phyloP scores from a whole-genome alignment of 2,888 invertebrate species.

The Protula sp. region DNA sequence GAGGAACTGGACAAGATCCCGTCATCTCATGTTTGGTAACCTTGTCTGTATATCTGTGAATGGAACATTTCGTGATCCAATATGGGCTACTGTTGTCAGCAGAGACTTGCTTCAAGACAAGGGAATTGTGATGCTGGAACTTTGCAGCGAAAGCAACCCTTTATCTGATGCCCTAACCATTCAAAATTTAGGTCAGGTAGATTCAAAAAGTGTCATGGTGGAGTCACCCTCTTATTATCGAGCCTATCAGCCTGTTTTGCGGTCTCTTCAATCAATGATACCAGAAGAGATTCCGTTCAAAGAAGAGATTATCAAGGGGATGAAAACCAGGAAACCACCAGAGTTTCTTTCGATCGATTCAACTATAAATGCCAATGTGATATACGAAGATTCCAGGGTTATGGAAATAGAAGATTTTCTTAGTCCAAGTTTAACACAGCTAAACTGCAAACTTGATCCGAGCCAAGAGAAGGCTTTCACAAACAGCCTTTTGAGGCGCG shows the following conservation, averaged over 20 bases:
- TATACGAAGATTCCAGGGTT: neutral
- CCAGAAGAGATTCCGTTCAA: constrained; percentile 63
- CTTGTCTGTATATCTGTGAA: constrained; percentile 17
- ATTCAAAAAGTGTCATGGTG: constrained; percentile 58
- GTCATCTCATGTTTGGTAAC: constrained; percentile 18
- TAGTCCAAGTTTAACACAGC: no score
- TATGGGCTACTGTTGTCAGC: constrained; percentile 19
- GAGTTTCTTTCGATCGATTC: neutral
- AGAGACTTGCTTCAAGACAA: constrained; percentile 11
- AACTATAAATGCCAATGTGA: no score
- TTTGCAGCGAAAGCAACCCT: constrained; percentile 10
- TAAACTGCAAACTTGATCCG: constrained; percentile 58
- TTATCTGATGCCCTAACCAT: constrained; percentile 5
- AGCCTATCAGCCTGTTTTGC: constrained; percentile 68
- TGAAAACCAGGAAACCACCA: neutral
- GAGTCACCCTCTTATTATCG: constrained; percentile 73
- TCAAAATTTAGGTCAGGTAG: neutral
- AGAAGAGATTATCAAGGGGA: constrained; percentile 59
- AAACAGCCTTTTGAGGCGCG: constrained; percentile 66
- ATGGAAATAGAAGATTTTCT: neutral
- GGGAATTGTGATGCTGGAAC: constrained; percentile 11
- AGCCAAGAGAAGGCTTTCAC: constrained; percentile 67
- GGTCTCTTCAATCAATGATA: constrained; percentile 61
- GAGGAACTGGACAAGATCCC: constrained; percentile 9
- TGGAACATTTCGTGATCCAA: constrained; percentile 15